Conservation (phyloP, 2,888 invertebrate species). For the Seira musarum region DNA sequence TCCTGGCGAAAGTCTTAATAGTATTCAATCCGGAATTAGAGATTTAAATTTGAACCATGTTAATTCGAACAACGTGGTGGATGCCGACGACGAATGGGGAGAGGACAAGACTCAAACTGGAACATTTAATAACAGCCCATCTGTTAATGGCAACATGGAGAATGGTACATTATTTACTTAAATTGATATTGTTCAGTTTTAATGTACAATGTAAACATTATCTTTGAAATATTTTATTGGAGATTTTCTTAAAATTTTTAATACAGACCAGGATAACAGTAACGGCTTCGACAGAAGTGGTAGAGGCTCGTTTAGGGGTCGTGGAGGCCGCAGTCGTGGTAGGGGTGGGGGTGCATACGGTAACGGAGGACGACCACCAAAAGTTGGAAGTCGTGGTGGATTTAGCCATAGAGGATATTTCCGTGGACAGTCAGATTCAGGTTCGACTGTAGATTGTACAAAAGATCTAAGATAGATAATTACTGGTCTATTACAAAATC, state of each 20-base stretch:
- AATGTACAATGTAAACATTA: no score
- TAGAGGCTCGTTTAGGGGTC: slow-evolving; percentile 50
- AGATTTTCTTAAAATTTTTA: no score
- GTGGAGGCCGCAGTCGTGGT: slow-evolving; percentile 33
- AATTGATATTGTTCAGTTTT: no score
- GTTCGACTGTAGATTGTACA: no score
- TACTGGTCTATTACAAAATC: no score
- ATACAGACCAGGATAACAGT: slow-evolving; percentile 46
- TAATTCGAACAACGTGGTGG: slow-evolving; percentile 53
- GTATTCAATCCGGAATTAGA: slow-evolving; percentile 55
- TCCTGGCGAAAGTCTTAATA: slow-evolving; percentile 31
- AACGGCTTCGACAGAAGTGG: slow-evolving; percentile 47
- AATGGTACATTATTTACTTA: slow-evolving; percentile 29
- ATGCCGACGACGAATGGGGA: slow-evolving; percentile 60
- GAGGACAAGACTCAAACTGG: slow-evolving; percentile 33
- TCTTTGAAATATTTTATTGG: no score
- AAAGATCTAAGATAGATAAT: no score
- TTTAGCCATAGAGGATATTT: slow-evolving; percentile 33
- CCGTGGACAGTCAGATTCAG: slow-evolving; percentile 51
- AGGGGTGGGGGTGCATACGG: slow-evolving; percentile 54
- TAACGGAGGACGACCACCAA: slow-evolving; percentile 51
- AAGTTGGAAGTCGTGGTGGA: slow-evolving; percentile 44
- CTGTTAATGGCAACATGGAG: slow-evolving; percentile 48
- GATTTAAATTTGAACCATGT: slow-evolving; percentile 60
- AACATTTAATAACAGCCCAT: slow-evolving; percentile 46